Conservation (phyloP, 2,113 vertebrate genomes). For the Calidris pygmaea region DNA sequence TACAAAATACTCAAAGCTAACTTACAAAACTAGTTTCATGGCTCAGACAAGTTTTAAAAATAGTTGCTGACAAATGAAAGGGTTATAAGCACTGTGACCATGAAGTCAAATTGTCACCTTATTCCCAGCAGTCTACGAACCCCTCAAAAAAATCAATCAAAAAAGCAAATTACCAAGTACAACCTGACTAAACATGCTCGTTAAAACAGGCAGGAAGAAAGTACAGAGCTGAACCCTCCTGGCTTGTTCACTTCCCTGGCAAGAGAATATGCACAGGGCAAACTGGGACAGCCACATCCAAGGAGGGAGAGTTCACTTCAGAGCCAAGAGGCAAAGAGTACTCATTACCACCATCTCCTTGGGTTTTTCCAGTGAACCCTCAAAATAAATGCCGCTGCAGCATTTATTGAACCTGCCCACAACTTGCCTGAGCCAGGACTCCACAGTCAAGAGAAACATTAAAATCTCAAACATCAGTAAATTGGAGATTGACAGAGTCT, state of each 20-base stretch:
- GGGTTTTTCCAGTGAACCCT: neutral
- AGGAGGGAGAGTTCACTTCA: neutral
- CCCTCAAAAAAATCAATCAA: neutral
- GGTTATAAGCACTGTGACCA: neutral
- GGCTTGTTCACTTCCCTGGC: neutral
- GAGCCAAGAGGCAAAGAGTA: neutral
- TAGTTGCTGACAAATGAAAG: neutral
- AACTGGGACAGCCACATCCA: neutral
- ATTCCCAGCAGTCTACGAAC: neutral
- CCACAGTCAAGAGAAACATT: neutral
- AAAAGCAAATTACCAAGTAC: neutral
- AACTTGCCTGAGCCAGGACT: neutral
- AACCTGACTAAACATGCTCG: neutral
- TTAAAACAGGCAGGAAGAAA: neutral
- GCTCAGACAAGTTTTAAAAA: neutral
- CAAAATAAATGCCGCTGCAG: neutral
- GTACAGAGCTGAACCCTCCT: neutral
- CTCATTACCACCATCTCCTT: neutral
- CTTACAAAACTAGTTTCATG: neutral
- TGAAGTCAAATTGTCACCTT: neutral
- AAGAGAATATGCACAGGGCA: neutral
- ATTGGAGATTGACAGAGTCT: neutral
- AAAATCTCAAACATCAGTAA: neutral
- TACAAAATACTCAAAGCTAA: neutral
- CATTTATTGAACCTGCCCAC: neutral